These are phyloP conservation scores for Danio rerio DNA, from an alignment of 2,113 vertebrate species.

Conservation along the genomic window GRCz12tu NC_133186.1:46095001-46095500, in stretches of 20 bases:
- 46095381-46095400: conserved; percentile 72
- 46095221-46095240: conserved; percentile 46
- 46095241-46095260: conserved; percentile 41
- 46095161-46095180: neutral
- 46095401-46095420: conserved; percentile 73
- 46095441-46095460: conserved; percentile 55
- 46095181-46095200: too few relatives aligned
- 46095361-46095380: conserved; percentile 77
- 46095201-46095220: neutral
- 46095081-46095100: too few relatives aligned
- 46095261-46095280: conserved; percentile 55
- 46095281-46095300: conserved; percentile 72
- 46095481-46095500: conserved; percentile 2
- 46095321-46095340: conserved; percentile 70
- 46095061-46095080: too few relatives aligned
- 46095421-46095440: conserved; percentile 61
- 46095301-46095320: conserved; percentile 65
- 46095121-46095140: neutral
- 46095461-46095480: conserved; percentile 52
- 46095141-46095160: neutral
- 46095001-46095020: too few relatives aligned
- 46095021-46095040: too few relatives aligned
- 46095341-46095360: conserved; percentile 80
- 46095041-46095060: too few relatives aligned
- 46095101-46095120: too few relatives aligned